A percentile compares a stretch with the other conserved stretches of the same genome.
These are phyloP conservation scores for Trachops cirrhosus DNA, from an alignment of 2,797 vertebrate genomes.

Conservation along the genomic window DNA sequence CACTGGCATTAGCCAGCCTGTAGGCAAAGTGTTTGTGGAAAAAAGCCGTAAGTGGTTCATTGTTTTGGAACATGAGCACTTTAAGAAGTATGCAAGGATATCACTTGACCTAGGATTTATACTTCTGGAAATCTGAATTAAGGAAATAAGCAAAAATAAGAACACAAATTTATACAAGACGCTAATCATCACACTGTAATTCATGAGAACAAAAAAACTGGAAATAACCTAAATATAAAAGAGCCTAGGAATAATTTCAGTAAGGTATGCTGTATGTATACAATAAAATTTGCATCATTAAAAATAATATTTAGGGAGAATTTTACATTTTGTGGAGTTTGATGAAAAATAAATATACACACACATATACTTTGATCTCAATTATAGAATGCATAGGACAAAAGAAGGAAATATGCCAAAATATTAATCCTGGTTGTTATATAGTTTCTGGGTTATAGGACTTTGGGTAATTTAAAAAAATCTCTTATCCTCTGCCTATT, in stretches of 20 bases:
- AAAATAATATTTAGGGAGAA: not conserved
- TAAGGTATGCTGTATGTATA: not conserved
- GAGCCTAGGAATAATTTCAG: not conserved
- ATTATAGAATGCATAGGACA: not conserved
- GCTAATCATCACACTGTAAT: not conserved
- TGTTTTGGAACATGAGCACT: not conserved
- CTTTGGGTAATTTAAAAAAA: not conserved
- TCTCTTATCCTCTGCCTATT: not conserved
- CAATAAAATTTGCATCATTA: constrained; percentile 3
- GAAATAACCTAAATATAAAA: not conserved
- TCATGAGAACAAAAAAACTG: not conserved
- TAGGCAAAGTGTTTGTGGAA: constrained; percentile 95
- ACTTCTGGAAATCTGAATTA: constrained; percentile 29
- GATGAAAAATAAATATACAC: not conserved
- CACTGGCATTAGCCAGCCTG: constrained; percentile 91
- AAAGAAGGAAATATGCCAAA: constrained; percentile 15
- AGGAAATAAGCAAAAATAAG: constrained; percentile 19
- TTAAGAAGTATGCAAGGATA: not conserved
- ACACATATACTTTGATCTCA: not conserved
- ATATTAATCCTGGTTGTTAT: not conserved
- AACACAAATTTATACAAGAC: not conserved
- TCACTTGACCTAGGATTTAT: not conserved
- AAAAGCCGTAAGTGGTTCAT: constrained; percentile 89
- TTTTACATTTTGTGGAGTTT: not conserved
- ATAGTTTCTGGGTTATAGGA: not conserved